phyloP scores from a whole-genome alignment of 1,140 invertebrate genomes.

The Panonychus citri region DNA sequence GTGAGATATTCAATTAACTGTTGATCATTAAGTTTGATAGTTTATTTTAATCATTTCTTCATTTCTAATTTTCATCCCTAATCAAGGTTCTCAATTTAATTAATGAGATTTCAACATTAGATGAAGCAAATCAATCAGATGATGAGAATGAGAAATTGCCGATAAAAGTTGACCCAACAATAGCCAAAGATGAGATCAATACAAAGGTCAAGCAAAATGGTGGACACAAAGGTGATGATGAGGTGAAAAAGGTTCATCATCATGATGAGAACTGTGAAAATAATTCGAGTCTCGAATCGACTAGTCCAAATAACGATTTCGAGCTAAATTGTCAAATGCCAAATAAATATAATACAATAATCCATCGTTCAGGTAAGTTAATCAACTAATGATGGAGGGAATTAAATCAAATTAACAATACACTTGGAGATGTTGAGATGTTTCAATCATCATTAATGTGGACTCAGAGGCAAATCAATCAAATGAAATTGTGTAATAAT shows the following conservation, averaged over 20 bases:
- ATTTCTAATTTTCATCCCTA: neutral
- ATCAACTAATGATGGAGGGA: neutral
- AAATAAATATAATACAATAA: neutral
- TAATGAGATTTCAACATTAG: neutral
- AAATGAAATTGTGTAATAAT: too few relatives aligned
- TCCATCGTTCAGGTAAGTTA: neutral
- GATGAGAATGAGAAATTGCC: too few relatives aligned
- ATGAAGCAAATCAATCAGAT: too few relatives aligned
- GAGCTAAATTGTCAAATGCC: neutral
- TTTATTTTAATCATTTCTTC: neutral
- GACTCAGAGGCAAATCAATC: too few relatives aligned
- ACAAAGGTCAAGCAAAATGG: too few relatives aligned
- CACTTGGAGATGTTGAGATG: too few relatives aligned
- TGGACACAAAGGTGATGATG: neutral
- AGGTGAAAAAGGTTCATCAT: conserved; percentile 39
- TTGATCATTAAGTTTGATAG: too few relatives aligned
- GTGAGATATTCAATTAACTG: too few relatives aligned
- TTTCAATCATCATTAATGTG: too few relatives aligned
- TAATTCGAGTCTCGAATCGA: conserved; percentile 50
- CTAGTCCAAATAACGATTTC: conserved; percentile 11
- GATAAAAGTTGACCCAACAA: neutral
- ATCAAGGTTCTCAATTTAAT: neutral
- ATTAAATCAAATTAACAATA: too few relatives aligned
- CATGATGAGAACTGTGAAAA: too few relatives aligned
- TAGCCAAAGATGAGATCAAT: too few relatives aligned